phyloP scores from a whole-genome alignment of 2,113 vertebrate genomes.

The Numenius arquata region DNA sequence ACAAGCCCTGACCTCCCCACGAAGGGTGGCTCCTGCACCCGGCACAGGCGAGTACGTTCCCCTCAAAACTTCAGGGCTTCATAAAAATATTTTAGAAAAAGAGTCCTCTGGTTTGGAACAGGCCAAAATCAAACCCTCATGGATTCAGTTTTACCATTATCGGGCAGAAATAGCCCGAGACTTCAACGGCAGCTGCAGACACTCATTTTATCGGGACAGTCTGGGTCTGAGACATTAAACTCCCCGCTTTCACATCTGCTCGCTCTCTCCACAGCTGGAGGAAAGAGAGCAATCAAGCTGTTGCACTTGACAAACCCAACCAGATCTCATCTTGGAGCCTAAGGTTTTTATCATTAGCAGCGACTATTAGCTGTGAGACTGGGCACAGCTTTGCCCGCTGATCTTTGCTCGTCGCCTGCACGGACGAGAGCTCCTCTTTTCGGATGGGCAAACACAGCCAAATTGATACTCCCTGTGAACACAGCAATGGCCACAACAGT shows the following conservation, averaged over 20 bases:
- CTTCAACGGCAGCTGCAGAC: background rate
- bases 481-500: background rate
- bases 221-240: background rate
- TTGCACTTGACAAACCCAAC: background rate
- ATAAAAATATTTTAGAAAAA: background rate
- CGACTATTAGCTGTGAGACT: fast-evolving
- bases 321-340: background rate
- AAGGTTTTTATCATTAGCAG: background rate
- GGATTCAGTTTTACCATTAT: background rate
- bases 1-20: background rate
- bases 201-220: background rate
- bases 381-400: background rate
- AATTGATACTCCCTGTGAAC: background rate
- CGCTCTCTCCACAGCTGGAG: background rate
- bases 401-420: background rate
- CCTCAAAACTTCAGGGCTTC: background rate
- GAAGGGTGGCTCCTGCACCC: background rate
- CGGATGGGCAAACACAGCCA: no score
- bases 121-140: background rate
- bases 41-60: fast-evolving
- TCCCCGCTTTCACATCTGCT: background rate
- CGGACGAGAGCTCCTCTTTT: background rate
- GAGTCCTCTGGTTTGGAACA: background rate
- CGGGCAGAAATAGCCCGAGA: background rate
- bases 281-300: background rate